A percentile compares a stretch with the other conserved stretches of the same genome.
These are phyloP conservation scores for Parus major DNA, from an alignment of 2,113 vertebrate genomes.

Conservation along the genomic window DNA sequence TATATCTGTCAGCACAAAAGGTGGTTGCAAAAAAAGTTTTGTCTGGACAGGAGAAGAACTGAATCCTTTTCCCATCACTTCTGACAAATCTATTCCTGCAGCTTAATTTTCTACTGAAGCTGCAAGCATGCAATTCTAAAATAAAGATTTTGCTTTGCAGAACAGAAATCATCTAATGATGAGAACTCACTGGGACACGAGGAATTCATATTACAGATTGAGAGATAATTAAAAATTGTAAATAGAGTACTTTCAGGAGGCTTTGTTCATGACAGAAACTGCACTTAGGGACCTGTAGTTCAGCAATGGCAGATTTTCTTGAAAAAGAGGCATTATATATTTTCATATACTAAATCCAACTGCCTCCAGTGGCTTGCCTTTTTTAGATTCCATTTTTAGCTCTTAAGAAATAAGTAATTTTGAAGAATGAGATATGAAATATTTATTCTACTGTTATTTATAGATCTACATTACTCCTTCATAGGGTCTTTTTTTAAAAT, in stretches of 20 bases:
- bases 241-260: neutral
- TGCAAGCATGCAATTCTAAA: neutral
- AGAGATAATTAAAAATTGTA: neutral
- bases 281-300: neutral
- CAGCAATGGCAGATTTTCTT: neutral
- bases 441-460: neutral
- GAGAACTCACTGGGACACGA: neutral
- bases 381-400: neutral
- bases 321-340: neutral
- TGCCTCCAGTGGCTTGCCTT: neutral
- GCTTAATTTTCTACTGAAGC: neutral
- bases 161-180: neutral
- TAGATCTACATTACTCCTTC: neutral
- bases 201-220: neutral
- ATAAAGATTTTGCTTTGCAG: neutral
- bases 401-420: neutral
- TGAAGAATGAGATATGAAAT: neutral
- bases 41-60: neutral
- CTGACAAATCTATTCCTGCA: neutral
- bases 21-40: neutral
- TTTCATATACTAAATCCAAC: neutral
- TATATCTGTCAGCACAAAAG: neutral
- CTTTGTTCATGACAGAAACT: neutral
- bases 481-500: neutral
- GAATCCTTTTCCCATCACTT: neutral